A percentile compares a stretch with the other conserved stretches of the same genome.
phyloP scores from a whole-genome alignment of 2,888 invertebrate genomes.

The Chalcosyrphus nemorum region DNA sequence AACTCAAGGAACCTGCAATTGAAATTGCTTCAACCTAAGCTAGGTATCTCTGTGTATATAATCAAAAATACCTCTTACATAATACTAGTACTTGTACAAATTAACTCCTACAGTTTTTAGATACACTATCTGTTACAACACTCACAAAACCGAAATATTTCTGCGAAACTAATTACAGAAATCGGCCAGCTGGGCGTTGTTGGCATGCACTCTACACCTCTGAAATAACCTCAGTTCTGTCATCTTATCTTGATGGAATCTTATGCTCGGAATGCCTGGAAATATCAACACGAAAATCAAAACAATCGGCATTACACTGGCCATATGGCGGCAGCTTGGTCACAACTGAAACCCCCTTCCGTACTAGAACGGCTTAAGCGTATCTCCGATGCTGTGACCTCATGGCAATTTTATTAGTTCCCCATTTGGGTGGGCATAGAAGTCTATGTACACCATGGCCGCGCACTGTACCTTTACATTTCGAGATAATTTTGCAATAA shows the following conservation, averaged over 20 bases:
- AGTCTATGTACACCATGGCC: background rate
- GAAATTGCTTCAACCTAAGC: no score
- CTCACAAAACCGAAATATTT: background rate
- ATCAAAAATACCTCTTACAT: background rate
- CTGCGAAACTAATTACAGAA: slow-evolving; percentile 45
- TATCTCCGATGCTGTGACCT: slow-evolving; percentile 60
- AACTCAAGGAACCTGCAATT: background rate
- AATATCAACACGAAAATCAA: slow-evolving; percentile 58
- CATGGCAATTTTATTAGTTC: slow-evolving; percentile 58
- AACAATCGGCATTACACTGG: slow-evolving; percentile 34
- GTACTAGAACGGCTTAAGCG: slow-evolving; percentile 32
- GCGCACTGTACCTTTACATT: background rate
- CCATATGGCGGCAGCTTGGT: slow-evolving; percentile 16
- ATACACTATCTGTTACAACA: slow-evolving; percentile 24
- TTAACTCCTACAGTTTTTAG: slow-evolving; percentile 12
- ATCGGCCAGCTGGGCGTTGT: slow-evolving; percentile 48
- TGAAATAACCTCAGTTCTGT: background rate
- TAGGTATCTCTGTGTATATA: background rate
- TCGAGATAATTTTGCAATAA: slow-evolving; percentile 46
- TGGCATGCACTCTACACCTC: slow-evolving; percentile 10
- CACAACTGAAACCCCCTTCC: slow-evolving; percentile 19
- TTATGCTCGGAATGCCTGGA: slow-evolving; percentile 17
- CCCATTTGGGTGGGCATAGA: slow-evolving; percentile 13
- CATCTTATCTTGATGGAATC: slow-evolving; percentile 56
- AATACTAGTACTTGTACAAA: slow-evolving; percentile 43